Evolutionary conservation across 2,888 invertebrate species (phyloP).

Genomic region (Epinotia ramella): DNA sequence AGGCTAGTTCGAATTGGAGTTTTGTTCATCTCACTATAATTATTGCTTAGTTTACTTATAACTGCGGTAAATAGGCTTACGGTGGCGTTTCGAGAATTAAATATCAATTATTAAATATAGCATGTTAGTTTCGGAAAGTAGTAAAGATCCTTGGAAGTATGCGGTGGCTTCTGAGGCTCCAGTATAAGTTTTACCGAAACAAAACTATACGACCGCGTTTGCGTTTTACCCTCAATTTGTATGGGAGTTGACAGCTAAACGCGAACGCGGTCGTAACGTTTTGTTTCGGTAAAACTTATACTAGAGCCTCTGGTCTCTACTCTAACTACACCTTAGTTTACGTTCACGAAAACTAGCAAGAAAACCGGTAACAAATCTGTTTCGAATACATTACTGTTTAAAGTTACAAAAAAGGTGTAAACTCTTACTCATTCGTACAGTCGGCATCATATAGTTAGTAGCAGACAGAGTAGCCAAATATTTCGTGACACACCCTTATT

Average conservation of each 20-base stretch:
- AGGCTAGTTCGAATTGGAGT: conserved; percentile 39
- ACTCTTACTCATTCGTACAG: conserved; percentile 16
- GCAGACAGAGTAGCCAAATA: too few relatives aligned
- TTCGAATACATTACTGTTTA: conserved; percentile 17
- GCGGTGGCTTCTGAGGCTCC: conserved; percentile 14
- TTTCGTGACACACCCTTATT: too few relatives aligned
- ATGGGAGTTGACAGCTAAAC: too few relatives aligned
- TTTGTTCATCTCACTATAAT: conserved; percentile 40
- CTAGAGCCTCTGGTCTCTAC: conserved; percentile 24
- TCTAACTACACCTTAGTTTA: conserved; percentile 15
- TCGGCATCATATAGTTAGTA: too few relatives aligned
- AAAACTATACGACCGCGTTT: too few relatives aligned
- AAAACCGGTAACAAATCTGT: conserved; percentile 34
- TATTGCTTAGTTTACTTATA: conserved; percentile 37
- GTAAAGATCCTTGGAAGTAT: conserved; percentile 29
- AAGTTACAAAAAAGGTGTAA: conserved; percentile 13
- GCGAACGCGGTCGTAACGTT: too few relatives aligned
- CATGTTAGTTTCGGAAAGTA: conserved; percentile 36
- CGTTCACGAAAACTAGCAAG: conserved; percentile 19
- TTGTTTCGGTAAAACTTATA: too few relatives aligned
- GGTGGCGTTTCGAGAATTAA: conserved; percentile 28
- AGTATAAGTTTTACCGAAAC: too few relatives aligned
- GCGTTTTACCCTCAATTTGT: too few relatives aligned
- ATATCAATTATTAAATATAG: conserved; percentile 34
- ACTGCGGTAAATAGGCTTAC: conserved; percentile 28